A percentile compares a stretch with the other conserved stretches of the same genome.
Evolutionary conservation across 2,113 vertebrate species (phyloP).

Genomic region (Forbesichthys papilliferus): DNA sequence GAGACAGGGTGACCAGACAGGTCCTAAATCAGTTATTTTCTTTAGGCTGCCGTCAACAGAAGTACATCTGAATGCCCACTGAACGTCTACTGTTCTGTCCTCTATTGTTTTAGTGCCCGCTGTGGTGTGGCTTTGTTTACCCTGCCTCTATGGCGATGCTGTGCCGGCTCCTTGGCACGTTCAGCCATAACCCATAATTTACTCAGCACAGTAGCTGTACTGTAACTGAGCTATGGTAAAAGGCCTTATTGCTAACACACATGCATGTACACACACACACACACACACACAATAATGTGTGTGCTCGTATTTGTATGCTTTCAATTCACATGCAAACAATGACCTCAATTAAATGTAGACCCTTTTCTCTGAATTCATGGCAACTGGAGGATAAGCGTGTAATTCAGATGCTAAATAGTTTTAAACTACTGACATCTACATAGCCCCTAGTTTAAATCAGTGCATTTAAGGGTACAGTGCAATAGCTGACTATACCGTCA

Average conservation of each 20-base stretch:
- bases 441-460: background rate
- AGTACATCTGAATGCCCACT: constrained; percentile 8
- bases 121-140: background rate
- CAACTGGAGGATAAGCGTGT: background rate
- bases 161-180: background rate
- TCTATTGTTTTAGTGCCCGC: background rate
- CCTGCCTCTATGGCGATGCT: background rate
- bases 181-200: background rate
- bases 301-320: background rate
- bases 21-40: background rate
- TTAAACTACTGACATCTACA: background rate
- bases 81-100: background rate
- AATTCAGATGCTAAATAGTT: background rate
- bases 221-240: background rate
- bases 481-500: too few relatives aligned
- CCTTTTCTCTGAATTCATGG: too few relatives aligned
- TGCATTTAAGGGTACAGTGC: background rate
- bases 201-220: background rate
- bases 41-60: background rate
- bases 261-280: background rate
- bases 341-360: background rate
- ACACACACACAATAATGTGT: background rate
- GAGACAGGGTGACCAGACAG: background rate
- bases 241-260: background rate
- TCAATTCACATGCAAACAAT: background rate